Conservation (phyloP, 2,113 vertebrate species). For the Charina bottae region DNA sequence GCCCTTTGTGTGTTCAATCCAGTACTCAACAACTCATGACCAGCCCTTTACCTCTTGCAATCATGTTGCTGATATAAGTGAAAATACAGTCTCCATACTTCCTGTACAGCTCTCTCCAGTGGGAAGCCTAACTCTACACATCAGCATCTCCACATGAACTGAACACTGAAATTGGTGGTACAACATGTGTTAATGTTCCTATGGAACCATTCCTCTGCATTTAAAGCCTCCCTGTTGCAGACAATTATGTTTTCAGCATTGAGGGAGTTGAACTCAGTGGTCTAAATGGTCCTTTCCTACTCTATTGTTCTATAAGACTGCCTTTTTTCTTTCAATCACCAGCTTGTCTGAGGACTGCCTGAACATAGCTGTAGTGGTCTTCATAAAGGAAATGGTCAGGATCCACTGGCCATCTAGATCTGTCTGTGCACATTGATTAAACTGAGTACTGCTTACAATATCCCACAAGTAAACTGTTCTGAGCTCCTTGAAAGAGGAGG, state of each 20-base stretch:
- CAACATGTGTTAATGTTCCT: background rate
- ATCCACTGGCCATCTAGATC: background rate
- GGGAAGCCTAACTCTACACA: background rate
- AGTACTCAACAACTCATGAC: background rate
- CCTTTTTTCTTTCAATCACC: background rate
- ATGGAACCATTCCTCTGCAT: background rate
- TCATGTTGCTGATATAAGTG: background rate
- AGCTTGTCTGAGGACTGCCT: background rate
- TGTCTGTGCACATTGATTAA: background rate
- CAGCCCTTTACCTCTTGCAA: background rate
- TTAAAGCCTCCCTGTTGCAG: background rate
- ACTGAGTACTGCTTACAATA: background rate
- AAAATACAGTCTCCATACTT: background rate
- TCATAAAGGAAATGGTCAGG: too few relatives aligned
- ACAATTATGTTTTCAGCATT: background rate
- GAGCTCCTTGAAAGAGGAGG: too few relatives aligned
- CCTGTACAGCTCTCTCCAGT: background rate
- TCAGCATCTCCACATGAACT: background rate
- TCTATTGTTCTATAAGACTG: background rate
- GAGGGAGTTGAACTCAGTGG: background rate
- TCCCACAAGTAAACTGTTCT: background rate
- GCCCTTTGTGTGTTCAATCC: background rate
- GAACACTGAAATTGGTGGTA: background rate
- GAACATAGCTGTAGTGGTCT: background rate
- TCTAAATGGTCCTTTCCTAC: background rate